Evolutionary conservation across 2,888 invertebrate genomes (phyloP).

Genomic region (Cistogaster globosa): DNA sequence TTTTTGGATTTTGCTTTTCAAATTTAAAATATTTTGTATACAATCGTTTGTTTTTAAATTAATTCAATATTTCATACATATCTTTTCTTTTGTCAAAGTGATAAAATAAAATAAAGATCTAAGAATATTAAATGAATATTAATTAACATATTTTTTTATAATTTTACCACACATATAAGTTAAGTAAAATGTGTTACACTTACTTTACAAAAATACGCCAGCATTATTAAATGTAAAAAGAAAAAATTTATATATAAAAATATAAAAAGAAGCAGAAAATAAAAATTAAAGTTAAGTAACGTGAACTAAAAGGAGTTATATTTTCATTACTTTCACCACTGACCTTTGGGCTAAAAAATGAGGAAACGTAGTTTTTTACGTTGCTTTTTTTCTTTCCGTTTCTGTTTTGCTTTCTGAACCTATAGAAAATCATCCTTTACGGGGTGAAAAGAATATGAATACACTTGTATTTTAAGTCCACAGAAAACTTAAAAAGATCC

Average conservation of each 20-base stretch:
- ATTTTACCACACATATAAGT: neutral
- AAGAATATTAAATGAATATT: no score
- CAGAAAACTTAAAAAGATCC: constrained; percentile 65
- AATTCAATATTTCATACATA: no score
- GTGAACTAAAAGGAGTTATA: constrained; percentile 57
- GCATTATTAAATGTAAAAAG: neutral
- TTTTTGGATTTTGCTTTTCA: no score
- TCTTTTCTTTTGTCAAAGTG: no score
- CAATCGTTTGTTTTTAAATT: neutral
- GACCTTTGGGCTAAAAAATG: constrained; percentile 66
- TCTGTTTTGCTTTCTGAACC: constrained; percentile 12
- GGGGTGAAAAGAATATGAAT: constrained; percentile 21
- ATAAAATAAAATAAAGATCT: no score
- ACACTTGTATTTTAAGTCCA: constrained; percentile 56
- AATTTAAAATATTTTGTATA: no score
- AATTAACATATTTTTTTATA: neutral
- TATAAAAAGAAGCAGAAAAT: neutral
- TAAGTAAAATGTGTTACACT: neutral
- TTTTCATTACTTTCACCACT: constrained; percentile 71
- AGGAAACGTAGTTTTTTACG: constrained; percentile 18
- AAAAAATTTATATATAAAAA: neutral
- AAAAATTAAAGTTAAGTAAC: constrained; percentile 43
- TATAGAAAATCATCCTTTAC: constrained; percentile 26
- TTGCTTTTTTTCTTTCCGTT: neutral
- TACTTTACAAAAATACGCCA: neutral